Percentiles rank a stretch among this genome's conserved stretches.
Evolutionary conservation across 2,797 vertebrate genomes (phyloP).

Genomic region (Clarias platycephalus): DNA sequence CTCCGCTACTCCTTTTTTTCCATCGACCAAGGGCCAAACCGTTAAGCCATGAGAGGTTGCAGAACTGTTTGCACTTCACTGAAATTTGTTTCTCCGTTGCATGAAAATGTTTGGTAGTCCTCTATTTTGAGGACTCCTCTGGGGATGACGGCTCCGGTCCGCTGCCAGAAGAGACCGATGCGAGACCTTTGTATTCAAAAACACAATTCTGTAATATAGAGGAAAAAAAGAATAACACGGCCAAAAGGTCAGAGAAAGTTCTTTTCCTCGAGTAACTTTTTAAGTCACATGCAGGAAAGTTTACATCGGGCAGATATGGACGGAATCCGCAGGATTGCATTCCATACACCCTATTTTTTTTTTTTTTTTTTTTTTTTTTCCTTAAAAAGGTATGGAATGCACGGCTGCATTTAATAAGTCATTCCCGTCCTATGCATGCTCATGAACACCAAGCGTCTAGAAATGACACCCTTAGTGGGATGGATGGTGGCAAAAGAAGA

Average conservation of each 20-base stretch:
- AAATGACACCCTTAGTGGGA: conserved; percentile 18
- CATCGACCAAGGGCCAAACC: conserved; percentile 27
- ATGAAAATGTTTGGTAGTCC: conserved; percentile 39
- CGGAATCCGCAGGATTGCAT: conserved; percentile 28
- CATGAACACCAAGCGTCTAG: neutral
- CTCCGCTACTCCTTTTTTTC: conserved; percentile 25
- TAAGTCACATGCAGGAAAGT: conserved; percentile 38
- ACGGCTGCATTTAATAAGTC: conserved; percentile 76
- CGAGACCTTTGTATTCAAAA: conserved; percentile 48
- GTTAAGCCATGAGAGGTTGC: conserved; percentile 44
- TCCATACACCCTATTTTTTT: neutral
- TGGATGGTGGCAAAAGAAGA: conserved; percentile 8
- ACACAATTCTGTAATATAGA: conserved; percentile 28
- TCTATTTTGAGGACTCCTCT: conserved; percentile 24
- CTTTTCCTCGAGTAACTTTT: conserved; percentile 22
- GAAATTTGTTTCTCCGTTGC: conserved; percentile 38
- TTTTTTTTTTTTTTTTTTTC: conserved; percentile 8
- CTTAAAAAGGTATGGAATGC: conserved; percentile 82
- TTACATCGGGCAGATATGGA: conserved; percentile 28
- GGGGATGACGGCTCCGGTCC: conserved; percentile 24
- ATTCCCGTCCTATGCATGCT: neutral
- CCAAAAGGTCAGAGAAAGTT: conserved; percentile 47
- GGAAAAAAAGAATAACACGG: conserved; percentile 8
- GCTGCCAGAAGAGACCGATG: conserved; percentile 38
- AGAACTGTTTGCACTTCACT: conserved; percentile 38